Conservation (phyloP, 2,888 invertebrate species). For the Clitarchus hookeri region DNA sequence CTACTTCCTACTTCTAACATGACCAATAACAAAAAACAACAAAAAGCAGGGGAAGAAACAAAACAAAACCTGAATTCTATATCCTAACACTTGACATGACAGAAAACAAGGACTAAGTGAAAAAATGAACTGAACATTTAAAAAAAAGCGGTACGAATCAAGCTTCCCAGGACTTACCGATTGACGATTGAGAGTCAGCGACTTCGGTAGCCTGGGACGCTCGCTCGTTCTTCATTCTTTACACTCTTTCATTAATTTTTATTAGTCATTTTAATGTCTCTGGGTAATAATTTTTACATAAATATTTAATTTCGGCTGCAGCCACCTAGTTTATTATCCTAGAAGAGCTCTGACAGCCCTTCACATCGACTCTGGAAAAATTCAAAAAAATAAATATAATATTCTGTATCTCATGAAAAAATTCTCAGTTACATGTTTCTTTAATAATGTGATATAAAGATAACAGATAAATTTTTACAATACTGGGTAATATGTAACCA, state of each 20-base stretch:
- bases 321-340: background rate
- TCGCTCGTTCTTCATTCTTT: constrained; percentile 14
- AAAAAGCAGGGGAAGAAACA: constrained; percentile 8
- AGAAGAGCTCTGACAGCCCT: background rate
- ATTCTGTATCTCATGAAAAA: background rate
- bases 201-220: constrained; percentile 14
- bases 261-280: background rate
- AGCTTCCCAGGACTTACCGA: constrained; percentile 14
- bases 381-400: background rate
- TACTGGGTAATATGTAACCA: too few relatives aligned
- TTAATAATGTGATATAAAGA: background rate
- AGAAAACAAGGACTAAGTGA: background rate
- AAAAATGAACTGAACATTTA: background rate
- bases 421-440: background rate
- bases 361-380: constrained; percentile 7
- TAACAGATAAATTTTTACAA: background rate
- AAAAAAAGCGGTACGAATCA: constrained; percentile 6
- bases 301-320: background rate
- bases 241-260: constrained; percentile 1
- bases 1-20: background rate
- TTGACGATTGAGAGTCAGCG: constrained; percentile 9
- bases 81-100: constrained; percentile 2
- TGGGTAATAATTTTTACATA: background rate
- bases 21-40: background rate
- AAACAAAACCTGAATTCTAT: background rate